Evolutionary conservation across 2,113 vertebrate genomes (phyloP).

Genomic region (Peromyscus californicus): DNA sequence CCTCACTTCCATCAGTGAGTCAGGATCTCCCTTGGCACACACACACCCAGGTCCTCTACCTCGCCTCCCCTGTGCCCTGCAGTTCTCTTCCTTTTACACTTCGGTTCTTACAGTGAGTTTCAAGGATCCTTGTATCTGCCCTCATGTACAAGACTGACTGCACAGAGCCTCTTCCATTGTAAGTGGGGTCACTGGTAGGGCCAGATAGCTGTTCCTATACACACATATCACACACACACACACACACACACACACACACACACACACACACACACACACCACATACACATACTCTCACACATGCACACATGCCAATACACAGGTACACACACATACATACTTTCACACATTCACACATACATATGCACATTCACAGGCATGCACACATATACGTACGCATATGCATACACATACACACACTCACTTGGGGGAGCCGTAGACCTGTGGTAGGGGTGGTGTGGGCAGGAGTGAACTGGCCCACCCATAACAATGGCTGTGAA

Average conservation of each 20-base stretch:
- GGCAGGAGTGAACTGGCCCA: not conserved
- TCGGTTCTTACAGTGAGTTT: not conserved
- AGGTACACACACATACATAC: not conserved
- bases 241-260: not conserved
- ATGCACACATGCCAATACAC: not conserved
- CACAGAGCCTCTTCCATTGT: not conserved
- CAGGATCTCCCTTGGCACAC: fast-evolving
- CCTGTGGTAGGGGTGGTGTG: not conserved
- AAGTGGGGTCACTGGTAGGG: too few relatives aligned
- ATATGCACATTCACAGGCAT: not conserved
- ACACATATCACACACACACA: not conserved
- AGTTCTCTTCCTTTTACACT: not conserved
- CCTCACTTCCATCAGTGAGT: not conserved
- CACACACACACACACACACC: not conserved
- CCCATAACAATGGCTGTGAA: not conserved
- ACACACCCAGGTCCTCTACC: too few relatives aligned
- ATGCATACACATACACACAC: not conserved
- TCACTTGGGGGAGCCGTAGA: not conserved
- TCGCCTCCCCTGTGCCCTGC: not conserved
- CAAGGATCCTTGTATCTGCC: not conserved
- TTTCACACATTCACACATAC: not conserved
- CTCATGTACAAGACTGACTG: not conserved
- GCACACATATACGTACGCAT: not conserved
- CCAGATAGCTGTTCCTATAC: not conserved
- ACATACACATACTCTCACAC: not conserved